Conservation (phyloP, 2,797 vertebrate species). For the Onychomys torridus region DNA sequence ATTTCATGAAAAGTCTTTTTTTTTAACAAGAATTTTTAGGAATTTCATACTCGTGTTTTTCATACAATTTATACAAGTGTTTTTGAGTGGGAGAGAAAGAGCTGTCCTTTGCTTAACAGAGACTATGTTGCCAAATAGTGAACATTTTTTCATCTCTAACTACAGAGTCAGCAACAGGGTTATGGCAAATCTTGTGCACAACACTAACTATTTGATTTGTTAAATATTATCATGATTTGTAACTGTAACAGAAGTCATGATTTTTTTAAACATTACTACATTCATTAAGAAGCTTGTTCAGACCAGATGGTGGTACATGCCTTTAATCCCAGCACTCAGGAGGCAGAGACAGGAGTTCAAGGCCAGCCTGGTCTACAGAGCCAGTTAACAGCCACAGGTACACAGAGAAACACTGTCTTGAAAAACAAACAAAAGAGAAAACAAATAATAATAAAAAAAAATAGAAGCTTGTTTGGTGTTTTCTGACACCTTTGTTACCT, state of each 20-base stretch:
- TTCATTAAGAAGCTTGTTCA: neutral
- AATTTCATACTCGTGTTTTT: too few relatives aligned
- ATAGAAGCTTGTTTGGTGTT: neutral
- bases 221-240: neutral
- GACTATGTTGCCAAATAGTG: neutral
- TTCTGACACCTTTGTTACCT: neutral
- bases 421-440: too few relatives aligned
- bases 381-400: neutral
- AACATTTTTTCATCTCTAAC: neutral
- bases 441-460: neutral
- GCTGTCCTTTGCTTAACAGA: neutral
- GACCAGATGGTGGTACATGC: neutral
- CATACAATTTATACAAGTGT: neutral
- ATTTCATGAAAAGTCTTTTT: neutral
- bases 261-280: neutral
- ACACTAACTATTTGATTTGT: neutral
- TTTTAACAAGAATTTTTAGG: neutral
- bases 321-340: too few relatives aligned
- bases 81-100: neutral
- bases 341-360: neutral
- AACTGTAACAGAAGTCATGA: neutral
- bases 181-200: neutral
- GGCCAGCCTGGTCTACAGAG: neutral
- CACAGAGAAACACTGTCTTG: neutral
- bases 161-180: neutral